Evolutionary conservation across 2,797 vertebrate species (phyloP).

Genomic region (Enteromius anoplus): DNA sequence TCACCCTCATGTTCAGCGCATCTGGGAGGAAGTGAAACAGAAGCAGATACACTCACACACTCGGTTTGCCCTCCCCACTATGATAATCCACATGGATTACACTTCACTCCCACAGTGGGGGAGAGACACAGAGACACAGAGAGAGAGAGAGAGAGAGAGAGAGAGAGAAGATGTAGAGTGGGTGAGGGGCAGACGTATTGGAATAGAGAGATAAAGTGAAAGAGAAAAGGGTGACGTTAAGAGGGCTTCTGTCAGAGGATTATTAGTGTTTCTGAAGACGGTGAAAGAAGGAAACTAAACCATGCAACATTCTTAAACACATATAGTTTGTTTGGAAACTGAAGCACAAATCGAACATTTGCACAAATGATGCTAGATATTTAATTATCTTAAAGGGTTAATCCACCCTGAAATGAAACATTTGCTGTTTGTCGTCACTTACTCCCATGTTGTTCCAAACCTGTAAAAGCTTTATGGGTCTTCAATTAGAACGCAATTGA

Average conservation of each 20-base stretch:
- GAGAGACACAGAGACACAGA: conserved; percentile 15
- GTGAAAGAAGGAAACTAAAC: conserved; percentile 39
- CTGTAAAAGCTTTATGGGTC: too few species aligned
- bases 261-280: conserved; percentile 71
- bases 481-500: too few species aligned
- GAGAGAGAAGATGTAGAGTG: conserved; percentile 1
- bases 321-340: neutral
- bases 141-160: neutral
- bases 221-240: neutral
- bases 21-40: conserved; percentile 38
- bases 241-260: conserved; percentile 66
- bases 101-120: conserved; percentile 71
- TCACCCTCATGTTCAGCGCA: conserved; percentile 38
- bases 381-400: neutral
- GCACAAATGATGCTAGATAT: neutral
- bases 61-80: conserved; percentile 54
- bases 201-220: conserved; percentile 2
- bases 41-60: conserved; percentile 25
- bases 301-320: neutral
- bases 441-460: too few species aligned
- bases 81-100: conserved; percentile 83
- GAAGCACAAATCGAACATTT: neutral
- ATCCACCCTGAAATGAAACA: too few species aligned
- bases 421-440: too few species aligned
- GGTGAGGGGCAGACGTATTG: conserved; percentile 31